Percentiles rank a stretch among this genome's conserved stretches.
Conservation (phyloP, 2,888 invertebrate species). For the Cryptosula pallasiana region DNA sequence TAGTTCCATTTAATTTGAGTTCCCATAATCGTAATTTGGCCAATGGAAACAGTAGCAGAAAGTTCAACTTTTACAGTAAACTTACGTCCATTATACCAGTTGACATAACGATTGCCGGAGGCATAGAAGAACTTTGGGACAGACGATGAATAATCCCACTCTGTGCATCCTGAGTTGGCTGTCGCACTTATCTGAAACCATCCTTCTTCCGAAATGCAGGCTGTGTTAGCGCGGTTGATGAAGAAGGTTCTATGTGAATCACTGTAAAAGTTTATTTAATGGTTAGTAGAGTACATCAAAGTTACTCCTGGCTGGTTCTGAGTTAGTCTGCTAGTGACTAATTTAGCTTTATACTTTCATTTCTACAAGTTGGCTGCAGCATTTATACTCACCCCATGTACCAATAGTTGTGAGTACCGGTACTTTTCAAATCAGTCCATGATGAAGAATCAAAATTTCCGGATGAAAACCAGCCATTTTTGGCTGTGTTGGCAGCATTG, state of each 20-base stretch:
- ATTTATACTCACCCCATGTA: background rate
- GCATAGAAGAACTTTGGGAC: background rate
- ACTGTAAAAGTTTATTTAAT: no score
- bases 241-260: background rate
- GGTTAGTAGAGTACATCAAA: no score
- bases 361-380: no score
- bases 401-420: background rate
- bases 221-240: background rate
- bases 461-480: constrained; percentile 2
- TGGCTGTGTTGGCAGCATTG: background rate
- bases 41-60: no score
- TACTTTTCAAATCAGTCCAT: background rate
- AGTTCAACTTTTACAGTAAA: no score
- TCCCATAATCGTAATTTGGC: no score
- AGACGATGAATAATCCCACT: background rate
- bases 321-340: no score
- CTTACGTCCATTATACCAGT: background rate
- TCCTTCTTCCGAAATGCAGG: background rate
- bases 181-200: background rate
- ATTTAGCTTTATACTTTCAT: no score
- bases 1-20: no score
- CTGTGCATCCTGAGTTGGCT: background rate
- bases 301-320: no score
- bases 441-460: constrained; percentile 1
- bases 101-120: background rate